Evolutionary conservation across 2,888 invertebrate genomes (phyloP).

Genomic region (Amblyjoppa fuscipennis): DNA sequence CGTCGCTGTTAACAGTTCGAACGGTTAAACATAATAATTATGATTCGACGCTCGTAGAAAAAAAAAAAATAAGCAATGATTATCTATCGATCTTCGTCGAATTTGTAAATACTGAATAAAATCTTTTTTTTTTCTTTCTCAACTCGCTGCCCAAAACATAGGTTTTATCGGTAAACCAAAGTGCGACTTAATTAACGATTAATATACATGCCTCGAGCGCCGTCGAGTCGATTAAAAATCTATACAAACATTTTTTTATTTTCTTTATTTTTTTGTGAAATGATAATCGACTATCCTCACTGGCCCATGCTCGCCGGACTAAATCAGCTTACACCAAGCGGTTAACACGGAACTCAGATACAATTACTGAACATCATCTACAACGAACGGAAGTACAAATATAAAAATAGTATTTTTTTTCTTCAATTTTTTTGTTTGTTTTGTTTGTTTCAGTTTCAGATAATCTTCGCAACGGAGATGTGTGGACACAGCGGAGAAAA

Average conservation of each 20-base stretch:
- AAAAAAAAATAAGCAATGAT: not conserved
- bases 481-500: conserved; percentile 30
- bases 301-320: not conserved
- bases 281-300: not conserved
- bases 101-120: not conserved
- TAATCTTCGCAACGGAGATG: conserved; percentile 48
- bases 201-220: conserved; percentile 7
- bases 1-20: conserved; percentile 21
- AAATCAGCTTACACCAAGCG: conserved; percentile 35
- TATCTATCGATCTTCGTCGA: conserved; percentile 14
- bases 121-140: not conserved
- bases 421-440: conserved; percentile 13
- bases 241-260: not conserved
- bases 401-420: conserved; percentile 64
- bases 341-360: conserved; percentile 8
- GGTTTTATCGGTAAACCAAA: not conserved
- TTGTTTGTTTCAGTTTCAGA: conserved; percentile 29
- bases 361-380: conserved; percentile 29
- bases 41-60: conserved; percentile 19
- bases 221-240: conserved; percentile 1
- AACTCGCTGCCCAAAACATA: conserved; percentile 4
- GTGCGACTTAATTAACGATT: conserved; percentile 5
- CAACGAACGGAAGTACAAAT: conserved; percentile 60
- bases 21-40: conserved; percentile 33
- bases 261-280: not conserved